A percentile compares a stretch with the other conserved stretches of the same genome.
These are phyloP conservation scores for Sterrhoptilus dennistouni DNA, from an alignment of 2,113 vertebrate species.

Conservation along the genomic window DNA sequence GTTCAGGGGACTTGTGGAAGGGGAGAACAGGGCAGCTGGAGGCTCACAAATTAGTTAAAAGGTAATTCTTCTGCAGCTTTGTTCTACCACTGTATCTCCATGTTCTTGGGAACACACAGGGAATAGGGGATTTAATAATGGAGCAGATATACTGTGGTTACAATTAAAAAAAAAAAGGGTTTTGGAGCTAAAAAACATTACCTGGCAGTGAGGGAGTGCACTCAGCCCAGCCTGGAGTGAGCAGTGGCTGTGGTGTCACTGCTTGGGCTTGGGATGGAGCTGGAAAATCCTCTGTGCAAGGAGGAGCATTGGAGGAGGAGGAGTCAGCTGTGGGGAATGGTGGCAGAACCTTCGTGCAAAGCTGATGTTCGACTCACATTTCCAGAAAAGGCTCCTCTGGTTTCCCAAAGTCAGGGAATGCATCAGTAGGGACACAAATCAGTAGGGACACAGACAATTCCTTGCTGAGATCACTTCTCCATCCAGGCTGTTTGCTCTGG, in stretches of 20 bases:
- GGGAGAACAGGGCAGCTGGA: neutral
- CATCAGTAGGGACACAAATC: neutral
- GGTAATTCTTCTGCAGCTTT: neutral
- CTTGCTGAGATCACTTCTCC: rapidly evolving
- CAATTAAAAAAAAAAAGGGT: too few relatives aligned
- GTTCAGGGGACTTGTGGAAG: neutral
- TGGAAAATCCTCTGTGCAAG: neutral
- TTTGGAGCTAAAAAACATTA: neutral
- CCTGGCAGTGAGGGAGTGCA: neutral
- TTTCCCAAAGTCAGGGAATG: neutral
- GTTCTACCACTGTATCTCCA: neutral
- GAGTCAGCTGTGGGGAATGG: neutral
- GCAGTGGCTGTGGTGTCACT: neutral
- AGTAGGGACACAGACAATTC: neutral
- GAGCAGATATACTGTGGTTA: neutral
- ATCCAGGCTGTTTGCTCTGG: neutral
- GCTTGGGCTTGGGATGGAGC: neutral
- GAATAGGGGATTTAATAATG: neutral
- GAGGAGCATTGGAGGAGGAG: neutral
- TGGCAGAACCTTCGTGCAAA: neutral
- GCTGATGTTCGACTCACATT: rapidly evolving
- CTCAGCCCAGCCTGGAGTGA: neutral
- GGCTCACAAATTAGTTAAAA: neutral
- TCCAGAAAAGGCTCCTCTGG: neutral
- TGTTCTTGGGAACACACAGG: neutral